These are phyloP conservation scores for Blastomussa wellsi DNA, from an alignment of 92 coral and sea anemone species.

Conservation along the genomic window DNA sequence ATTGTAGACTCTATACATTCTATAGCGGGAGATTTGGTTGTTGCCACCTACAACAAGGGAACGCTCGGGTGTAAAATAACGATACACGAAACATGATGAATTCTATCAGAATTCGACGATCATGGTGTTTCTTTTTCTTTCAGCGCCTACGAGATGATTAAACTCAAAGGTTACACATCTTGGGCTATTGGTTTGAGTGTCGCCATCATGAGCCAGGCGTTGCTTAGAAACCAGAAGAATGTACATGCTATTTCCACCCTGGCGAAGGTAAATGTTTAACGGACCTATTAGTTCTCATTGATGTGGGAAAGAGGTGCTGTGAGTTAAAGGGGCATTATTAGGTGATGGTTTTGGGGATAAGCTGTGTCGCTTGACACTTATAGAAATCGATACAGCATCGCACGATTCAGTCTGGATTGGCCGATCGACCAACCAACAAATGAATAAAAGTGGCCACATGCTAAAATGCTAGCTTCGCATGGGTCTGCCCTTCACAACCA, in stretches of 20 bases:
- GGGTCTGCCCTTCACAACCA: background rate
- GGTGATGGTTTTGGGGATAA: background rate
- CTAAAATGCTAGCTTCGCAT: background rate
- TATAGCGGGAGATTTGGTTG: no score
- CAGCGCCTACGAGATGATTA: constrained; percentile 49
- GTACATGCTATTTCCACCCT: constrained; percentile 41
- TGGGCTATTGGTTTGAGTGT: constrained; percentile 55
- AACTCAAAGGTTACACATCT: constrained; percentile 47
- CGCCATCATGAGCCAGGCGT: constrained; percentile 33
- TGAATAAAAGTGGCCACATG: background rate
- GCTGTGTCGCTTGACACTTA: background rate
- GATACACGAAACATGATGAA: no score
- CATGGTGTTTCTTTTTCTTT: background rate
- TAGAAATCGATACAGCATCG: background rate
- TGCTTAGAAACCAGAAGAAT: constrained; percentile 42
- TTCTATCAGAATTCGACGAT: no score
- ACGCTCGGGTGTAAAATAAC: background rate
- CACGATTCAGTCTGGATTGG: background rate
- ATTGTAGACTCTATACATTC: no score
- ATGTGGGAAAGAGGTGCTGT: background rate
- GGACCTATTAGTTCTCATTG: no score
- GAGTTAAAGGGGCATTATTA: background rate
- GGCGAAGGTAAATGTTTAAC: constrained; percentile 22
- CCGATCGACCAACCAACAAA: background rate
- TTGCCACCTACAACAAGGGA: background rate